These are phyloP conservation scores for Microchrysa polita DNA, from an alignment of 2,888 invertebrate genomes.

Conservation along the genomic window DNA sequence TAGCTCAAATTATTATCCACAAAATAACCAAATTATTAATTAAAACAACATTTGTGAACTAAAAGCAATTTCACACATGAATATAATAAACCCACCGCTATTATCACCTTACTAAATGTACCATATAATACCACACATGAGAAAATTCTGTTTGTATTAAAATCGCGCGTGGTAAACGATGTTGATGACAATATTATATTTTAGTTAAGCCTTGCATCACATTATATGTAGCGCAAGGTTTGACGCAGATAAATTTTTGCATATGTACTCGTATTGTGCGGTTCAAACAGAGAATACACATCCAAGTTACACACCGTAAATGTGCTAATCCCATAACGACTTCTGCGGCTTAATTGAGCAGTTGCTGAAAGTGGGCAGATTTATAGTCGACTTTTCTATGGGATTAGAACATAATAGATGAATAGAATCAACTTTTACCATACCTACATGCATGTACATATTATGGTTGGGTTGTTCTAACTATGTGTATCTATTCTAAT, in stretches of 20 bases:
- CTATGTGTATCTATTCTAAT: not conserved
- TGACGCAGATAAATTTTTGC: not conserved
- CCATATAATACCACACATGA: too few species aligned
- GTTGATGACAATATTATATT: too few species aligned
- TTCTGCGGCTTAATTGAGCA: slow-evolving; percentile 20
- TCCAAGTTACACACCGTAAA: not conserved
- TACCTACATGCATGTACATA: not conserved
- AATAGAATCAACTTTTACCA: not conserved
- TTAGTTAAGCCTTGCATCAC: too few species aligned
- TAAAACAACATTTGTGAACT: too few species aligned
- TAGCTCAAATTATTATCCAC: too few species aligned
- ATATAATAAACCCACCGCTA: too few species aligned
- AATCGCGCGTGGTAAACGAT: too few species aligned
- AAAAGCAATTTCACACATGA: too few species aligned
- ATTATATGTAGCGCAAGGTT: too few species aligned
- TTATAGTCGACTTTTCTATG: not conserved
- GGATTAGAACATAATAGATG: not conserved
- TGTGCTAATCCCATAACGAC: slow-evolving; percentile 18
- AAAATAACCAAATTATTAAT: too few species aligned
- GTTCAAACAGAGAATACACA: not conserved
- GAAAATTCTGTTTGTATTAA: too few species aligned
- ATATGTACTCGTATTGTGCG: not conserved
- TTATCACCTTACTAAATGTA: too few species aligned
- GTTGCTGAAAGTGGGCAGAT: slow-evolving; percentile 20
- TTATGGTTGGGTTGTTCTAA: not conserved